These are phyloP conservation scores for Hyalella azteca DNA, from an alignment of 2,888 invertebrate genomes.

Conservation along the genomic window DNA sequence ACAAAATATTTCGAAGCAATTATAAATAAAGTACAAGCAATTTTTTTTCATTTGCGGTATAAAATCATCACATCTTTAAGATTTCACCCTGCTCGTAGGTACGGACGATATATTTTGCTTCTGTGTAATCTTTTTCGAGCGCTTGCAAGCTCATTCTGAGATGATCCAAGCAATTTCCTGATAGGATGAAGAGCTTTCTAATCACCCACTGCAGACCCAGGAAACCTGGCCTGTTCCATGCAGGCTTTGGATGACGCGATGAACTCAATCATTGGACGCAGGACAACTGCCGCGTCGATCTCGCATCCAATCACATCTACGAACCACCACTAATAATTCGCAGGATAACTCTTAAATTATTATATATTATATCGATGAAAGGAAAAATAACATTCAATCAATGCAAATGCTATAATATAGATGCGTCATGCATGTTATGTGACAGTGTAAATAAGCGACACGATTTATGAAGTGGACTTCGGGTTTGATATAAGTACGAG, in stretches of 20 bases:
- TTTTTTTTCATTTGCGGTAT: not conserved
- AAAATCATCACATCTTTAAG: no score
- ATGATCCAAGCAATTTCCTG: not conserved
- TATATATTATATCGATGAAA: not conserved
- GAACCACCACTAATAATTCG: not conserved
- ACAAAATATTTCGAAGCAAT: no score
- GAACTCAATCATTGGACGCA: not conserved
- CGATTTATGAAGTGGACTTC: no score
- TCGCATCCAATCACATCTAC: not conserved
- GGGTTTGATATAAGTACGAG: no score
- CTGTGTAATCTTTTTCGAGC: not conserved
- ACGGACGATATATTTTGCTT: not conserved
- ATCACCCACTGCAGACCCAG: not conserved
- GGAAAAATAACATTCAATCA: not conserved
- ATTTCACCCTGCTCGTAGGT: not conserved
- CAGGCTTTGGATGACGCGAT: not conserved
- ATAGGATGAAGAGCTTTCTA: constrained; percentile 1
- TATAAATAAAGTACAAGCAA: no score
- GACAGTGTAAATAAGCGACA: no score
- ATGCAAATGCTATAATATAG: not conserved
- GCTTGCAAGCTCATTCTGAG: not conserved
- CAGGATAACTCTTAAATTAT: not conserved
- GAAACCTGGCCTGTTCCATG: not conserved
- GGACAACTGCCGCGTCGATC: no score
- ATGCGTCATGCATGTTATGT: no score